Evolutionary conservation across 2,888 invertebrate genomes (phyloP), one percentile per base, ranked within the genome.

Genomic region (Chaitophorus viminalis): DNA sequence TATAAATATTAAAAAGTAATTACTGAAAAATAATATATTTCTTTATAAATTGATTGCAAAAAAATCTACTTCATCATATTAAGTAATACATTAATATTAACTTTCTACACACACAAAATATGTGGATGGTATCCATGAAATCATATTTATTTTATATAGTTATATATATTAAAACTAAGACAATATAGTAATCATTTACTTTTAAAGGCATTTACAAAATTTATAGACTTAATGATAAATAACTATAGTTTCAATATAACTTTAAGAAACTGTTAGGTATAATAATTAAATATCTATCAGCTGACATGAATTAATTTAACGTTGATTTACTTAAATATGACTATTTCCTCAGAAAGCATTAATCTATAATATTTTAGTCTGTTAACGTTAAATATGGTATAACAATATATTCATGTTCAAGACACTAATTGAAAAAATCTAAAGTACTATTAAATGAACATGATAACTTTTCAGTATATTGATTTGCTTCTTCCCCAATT

Each of bases 291-390:
- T 82, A n/a, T 72, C 77, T n/a, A 82, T 68, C 39, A 68, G 54
- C 52, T n/a, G 17, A 54, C 31, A 52, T 0, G 65, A 79, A 81
- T 33, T 52, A 8, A 70, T 68, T 78, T 4, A 54, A 65, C 18
- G 21, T n/a, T 25, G 4, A 46, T 33, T 21, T 52, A 60, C n/a
- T 17, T 74, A 54, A 79, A n/a, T 11, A 54, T 54, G 74, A 54
- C 54, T 54, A 54, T 33, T 31, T 72, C 2, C n/a, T 82, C 25
- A 72, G n/a, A 3, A 46, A 33, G 29, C 14, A 36, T 74, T 29
- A 82, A 54, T 36, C 4, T 60, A 74, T 82, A 82, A 82, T 17
- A 70, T 54, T 72, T 82, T 74, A 82, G 82, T 82, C 82, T 4
- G 6, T 54, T 74, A 74, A 60, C 9, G 60, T 74, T 4, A 21